Evolutionary conservation across 2,888 invertebrate genomes (phyloP).

Genomic region (Hirtodrosophila alboralis): DNA sequence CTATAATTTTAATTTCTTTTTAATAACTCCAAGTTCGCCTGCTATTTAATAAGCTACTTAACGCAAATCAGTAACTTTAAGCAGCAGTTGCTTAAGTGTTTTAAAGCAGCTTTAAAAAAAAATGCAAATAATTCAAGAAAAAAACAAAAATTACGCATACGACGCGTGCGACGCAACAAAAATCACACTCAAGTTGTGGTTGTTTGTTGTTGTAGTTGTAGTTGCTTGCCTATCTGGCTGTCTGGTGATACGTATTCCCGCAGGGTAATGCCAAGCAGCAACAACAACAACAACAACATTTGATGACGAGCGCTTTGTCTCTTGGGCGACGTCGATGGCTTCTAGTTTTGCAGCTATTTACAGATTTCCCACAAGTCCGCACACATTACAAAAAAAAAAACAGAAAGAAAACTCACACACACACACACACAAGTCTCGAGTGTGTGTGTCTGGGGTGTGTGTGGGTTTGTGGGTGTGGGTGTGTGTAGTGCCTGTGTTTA

Average conservation of each 20-base stretch:
- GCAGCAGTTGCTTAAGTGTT: not conserved
- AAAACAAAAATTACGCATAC: constrained; percentile 68
- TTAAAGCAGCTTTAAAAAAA: constrained; percentile 22
- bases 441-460: constrained; percentile 8
- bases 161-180: constrained; percentile 42
- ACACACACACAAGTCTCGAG: constrained; percentile 20
- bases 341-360: constrained; percentile 76
- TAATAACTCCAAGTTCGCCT: no score
- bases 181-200: constrained; percentile 42
- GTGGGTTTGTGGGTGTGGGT: constrained; percentile 5
- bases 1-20: no score
- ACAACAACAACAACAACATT: constrained; percentile 21
- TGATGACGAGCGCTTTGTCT: constrained; percentile 62
- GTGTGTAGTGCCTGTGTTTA: constrained; percentile 23
- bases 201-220: constrained; percentile 44
- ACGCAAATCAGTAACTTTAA: not conserved
- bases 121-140: constrained; percentile 22
- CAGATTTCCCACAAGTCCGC: constrained; percentile 76
- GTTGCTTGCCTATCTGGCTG: constrained; percentile 48
- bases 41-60: not conserved
- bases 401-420: constrained; percentile 18
- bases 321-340: constrained; percentile 60
- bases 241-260: constrained; percentile 31
- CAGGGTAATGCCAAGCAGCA: constrained; percentile 31
- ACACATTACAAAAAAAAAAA: constrained; percentile 61